Percentiles rank a stretch among this genome's conserved stretches.
These are phyloP conservation scores for Dryobotodes eremita DNA, from an alignment of 2,888 invertebrate genomes.

Conservation along the genomic window DNA sequence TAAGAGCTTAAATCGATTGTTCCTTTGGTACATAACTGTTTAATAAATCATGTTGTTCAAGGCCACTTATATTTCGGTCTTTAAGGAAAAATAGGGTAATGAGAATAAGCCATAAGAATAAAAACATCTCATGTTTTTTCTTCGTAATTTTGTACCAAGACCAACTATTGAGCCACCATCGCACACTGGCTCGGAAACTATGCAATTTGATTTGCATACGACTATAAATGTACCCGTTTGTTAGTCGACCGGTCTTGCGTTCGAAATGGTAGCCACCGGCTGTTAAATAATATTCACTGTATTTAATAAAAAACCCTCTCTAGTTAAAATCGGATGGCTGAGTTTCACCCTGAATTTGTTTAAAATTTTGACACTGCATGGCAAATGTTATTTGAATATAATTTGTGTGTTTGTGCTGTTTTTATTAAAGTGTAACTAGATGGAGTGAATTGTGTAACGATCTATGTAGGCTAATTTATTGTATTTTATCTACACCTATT, in stretches of 20 bases:
- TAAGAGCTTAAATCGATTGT: conserved; percentile 43
- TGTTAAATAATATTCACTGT: conserved; percentile 50
- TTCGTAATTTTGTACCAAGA: background rate
- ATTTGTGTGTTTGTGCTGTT: conserved; percentile 2
- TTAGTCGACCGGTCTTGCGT: conserved; percentile 48
- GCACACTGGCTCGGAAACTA: conserved; percentile 31
- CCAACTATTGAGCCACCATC: conserved; percentile 30
- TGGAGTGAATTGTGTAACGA: conserved; percentile 1
- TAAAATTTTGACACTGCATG: conserved; percentile 11
- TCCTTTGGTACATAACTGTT: conserved; percentile 47
- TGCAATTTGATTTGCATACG: conserved; percentile 65
- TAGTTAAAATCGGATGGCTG: conserved; percentile 18
- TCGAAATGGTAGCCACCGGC: conserved; percentile 7
- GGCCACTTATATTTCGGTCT: conserved; percentile 13
- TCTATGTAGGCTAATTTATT: background rate
- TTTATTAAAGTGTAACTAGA: conserved; percentile 7
- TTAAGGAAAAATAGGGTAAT: conserved; percentile 5
- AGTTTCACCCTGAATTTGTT: conserved; percentile 18
- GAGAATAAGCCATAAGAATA: background rate
- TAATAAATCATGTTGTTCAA: conserved; percentile 48
- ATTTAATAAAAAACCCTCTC: conserved; percentile 41
- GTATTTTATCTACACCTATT: no score
- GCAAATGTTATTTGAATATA: conserved; percentile 21
- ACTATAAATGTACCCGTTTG: conserved; percentile 57
- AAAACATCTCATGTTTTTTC: no score